phyloP scores from a whole-genome alignment of 2,113 vertebrate species.

The Artemisiospiza belli region DNA sequence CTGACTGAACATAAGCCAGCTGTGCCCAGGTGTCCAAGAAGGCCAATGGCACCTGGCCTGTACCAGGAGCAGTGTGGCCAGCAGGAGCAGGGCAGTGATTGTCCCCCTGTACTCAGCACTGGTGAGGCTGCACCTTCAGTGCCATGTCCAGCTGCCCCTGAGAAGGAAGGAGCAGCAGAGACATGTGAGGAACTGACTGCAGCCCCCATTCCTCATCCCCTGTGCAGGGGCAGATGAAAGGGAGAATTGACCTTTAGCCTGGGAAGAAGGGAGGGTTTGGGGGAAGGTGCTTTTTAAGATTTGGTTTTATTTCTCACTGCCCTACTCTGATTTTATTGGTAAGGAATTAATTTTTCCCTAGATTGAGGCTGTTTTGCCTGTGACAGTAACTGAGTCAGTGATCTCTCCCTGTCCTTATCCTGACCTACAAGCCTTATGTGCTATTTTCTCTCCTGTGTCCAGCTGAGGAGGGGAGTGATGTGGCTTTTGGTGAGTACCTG shows the following conservation, averaged over 20 bases:
- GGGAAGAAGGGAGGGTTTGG: neutral
- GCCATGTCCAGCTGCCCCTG: neutral
- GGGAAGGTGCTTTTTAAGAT: neutral
- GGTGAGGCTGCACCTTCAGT: neutral
- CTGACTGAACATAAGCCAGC: neutral
- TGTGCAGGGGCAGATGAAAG: neutral
- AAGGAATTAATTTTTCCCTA: neutral
- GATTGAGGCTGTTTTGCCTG: neutral
- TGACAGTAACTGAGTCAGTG: neutral
- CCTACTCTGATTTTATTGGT: neutral
- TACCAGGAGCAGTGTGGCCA: neutral
- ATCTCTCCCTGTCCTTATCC: neutral
- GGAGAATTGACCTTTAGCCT: neutral
- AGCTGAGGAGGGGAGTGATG: neutral
- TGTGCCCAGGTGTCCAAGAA: neutral
- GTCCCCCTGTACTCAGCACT: neutral
- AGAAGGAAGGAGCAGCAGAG: neutral
- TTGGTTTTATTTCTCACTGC: neutral
- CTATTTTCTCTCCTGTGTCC: neutral
- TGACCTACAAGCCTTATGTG: neutral
- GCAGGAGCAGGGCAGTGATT: neutral
- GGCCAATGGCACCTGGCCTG: no score
- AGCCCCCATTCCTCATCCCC: neutral
- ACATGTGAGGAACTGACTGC: neutral
- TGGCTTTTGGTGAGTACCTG: neutral